Base-by-base conservation (phyloP, 1,140 invertebrate genomes). In the Probaryconus sp. region DNA sequence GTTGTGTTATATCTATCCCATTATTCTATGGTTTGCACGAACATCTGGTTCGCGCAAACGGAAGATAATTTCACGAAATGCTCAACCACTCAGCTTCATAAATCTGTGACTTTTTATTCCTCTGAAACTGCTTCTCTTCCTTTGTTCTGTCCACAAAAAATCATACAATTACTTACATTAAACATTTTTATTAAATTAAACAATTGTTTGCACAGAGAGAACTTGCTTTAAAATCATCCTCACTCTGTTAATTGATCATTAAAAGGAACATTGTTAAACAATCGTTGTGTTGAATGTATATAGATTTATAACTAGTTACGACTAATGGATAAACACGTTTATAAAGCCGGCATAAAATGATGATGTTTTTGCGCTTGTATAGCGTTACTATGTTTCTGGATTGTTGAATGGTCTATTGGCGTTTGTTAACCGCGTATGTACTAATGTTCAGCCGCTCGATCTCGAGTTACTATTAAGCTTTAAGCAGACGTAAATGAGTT, bases 1-100 rank as follows among this genome's bases (percentile, higher is more conserved):
- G 31, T 71, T 42, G 72, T 76, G 80, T 82, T 82, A 68, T 74
- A 74, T 61, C 55, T 45, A 81, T 77, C 80, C 81, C 76, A 85
- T 85, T 85, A 86, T 85, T 76, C 67, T 61, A 31, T 10, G 45
- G 47, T 67, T 56, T 74, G 60, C 73, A 55, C 50, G 56, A 72
- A 76, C 76, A 76, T 78, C 72, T 65, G 64, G 64, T 72, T 73
- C 65, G 72, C 65, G 73, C 60, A 48, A 74, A 61, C 58, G 43
- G 60, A 71, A 74, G 76, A 83, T 80, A 79, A 82, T 84, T 83
- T 82, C 43, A 42, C 79, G 56, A 55, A 51, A 31, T 53, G 33
- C 14, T 43, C 17, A 10, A 48, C 26, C 43, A 31, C 17, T 45
- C 42, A 11, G 42, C 9, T 9, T 3, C 2, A n/a, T 30, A 30